phyloP scores from a whole-genome alignment of 2,888 invertebrate genomes.

The Drosophila fulvimacula region DNA sequence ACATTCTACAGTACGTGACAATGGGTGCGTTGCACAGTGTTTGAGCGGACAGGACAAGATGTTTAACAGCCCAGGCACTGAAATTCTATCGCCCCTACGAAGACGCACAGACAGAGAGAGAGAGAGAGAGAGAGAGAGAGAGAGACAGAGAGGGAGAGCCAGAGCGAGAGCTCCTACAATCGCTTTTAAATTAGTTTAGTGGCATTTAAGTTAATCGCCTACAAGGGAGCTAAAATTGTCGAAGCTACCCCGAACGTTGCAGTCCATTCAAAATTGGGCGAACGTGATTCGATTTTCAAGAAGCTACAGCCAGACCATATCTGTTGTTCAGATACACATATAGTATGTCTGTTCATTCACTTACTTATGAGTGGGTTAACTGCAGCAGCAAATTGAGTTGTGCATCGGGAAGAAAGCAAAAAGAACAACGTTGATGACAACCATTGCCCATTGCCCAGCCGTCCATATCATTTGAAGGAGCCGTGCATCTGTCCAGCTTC shows the following conservation, averaged over 20 bases:
- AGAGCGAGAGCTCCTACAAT: conserved; percentile 73
- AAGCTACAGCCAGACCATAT: conserved; percentile 54
- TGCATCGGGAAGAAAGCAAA: conserved; percentile 50
- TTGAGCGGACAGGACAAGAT: conserved; percentile 59
- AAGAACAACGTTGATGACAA: conserved; percentile 38
- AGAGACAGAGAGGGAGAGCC: neutral
- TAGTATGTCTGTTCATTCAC: conserved; percentile 18
- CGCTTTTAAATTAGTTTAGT: conserved; percentile 84
- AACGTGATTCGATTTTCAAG: conserved; percentile 82
- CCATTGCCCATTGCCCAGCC: conserved; percentile 3
- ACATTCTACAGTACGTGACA: conserved; percentile 74
- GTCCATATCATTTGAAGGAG: conserved; percentile 60
- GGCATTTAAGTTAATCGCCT: conserved; percentile 82
- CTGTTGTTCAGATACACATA: conserved; percentile 8
- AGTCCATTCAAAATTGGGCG: conserved; percentile 70
- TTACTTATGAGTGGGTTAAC: conserved; percentile 36
- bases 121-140: neutral
- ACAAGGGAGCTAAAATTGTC: conserved; percentile 80
- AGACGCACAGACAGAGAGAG: conserved; percentile 15
- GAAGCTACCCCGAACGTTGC: conserved; percentile 23
- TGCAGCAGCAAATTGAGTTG: conserved; percentile 76
- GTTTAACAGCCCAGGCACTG: conserved; percentile 73
- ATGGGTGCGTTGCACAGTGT: conserved; percentile 36
- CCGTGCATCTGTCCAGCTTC: conserved; percentile 26
- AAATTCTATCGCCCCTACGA: conserved; percentile 58